Conservation (phyloP, 2,113 vertebrate genomes). For the Grus americana region DNA sequence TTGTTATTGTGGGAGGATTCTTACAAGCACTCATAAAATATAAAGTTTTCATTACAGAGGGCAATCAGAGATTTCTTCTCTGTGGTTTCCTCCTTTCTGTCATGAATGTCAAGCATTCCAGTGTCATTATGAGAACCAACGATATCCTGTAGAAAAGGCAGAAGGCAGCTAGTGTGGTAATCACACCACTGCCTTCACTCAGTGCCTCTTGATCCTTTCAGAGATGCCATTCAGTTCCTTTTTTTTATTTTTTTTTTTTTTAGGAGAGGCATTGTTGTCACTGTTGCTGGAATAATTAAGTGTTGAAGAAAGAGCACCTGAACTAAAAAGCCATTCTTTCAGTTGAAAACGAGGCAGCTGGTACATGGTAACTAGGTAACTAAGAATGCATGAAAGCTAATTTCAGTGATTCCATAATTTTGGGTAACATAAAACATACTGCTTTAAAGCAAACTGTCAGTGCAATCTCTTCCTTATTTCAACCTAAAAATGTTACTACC, state of each 20-base stretch:
- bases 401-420: neutral
- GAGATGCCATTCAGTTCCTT: neutral
- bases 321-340: neutral
- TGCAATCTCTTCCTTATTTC: neutral
- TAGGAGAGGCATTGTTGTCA: neutral
- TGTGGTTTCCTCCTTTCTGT: neutral
- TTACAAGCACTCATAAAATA: neutral
- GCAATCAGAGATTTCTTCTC: neutral
- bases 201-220: neutral
- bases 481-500: neutral
- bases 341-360: neutral
- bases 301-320: neutral
- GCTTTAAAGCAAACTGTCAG: neutral
- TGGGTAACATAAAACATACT: neutral
- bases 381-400: neutral
- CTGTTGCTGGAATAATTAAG: neutral
- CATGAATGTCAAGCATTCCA: neutral
- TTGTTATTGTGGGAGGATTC: neutral
- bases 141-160: neutral
- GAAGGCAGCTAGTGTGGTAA: neutral
- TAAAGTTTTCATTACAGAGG: neutral
- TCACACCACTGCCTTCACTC: neutral
- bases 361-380: neutral
- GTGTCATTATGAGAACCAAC: neutral
- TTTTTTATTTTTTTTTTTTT: neutral